A percentile compares a stretch with the other conserved stretches of the same genome.
phyloP scores from a whole-genome alignment of 2,888 invertebrate genomes.

The Patella caerulea region DNA sequence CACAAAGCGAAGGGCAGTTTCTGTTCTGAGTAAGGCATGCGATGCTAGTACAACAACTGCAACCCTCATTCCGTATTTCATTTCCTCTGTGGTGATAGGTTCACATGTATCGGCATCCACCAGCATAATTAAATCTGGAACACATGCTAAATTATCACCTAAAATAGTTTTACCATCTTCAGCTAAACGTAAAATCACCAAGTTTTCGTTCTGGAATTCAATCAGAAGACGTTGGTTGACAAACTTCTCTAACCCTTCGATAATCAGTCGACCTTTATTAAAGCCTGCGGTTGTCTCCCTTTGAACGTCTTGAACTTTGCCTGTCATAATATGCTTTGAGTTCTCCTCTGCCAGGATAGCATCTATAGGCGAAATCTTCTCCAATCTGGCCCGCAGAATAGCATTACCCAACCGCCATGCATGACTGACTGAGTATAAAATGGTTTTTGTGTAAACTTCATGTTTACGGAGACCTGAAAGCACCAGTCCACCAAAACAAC shows the following conservation, averaged over 20 bases:
- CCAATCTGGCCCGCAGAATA: constrained; percentile 50
- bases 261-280: constrained; percentile 50
- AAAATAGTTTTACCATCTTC: constrained; percentile 12
- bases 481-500: constrained; percentile 52
- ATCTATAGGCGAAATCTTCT: constrained; percentile 51
- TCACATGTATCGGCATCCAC: constrained; percentile 62
- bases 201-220: constrained; percentile 68
- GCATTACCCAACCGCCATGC: constrained; percentile 64
- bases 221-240: constrained; percentile 39
- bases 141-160: constrained; percentile 46
- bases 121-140: constrained; percentile 63
- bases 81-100: constrained; percentile 61
- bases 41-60: constrained; percentile 56
- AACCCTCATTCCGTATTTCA: constrained; percentile 63
- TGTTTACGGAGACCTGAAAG: constrained; percentile 42
- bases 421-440: constrained; percentile 53
- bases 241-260: constrained; percentile 40
- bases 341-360: constrained; percentile 48
- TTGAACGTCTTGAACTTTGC: constrained; percentile 58
- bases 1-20: constrained; percentile 52
- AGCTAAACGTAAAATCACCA: constrained; percentile 45
- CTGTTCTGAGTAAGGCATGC: constrained; percentile 45
- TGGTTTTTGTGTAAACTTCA: constrained; percentile 43
- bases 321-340: constrained; percentile 49
- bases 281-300: constrained; percentile 59